These are phyloP conservation scores for Platyura marginata DNA, from an alignment of 1,140 invertebrate species.

Conservation along the genomic window DNA sequence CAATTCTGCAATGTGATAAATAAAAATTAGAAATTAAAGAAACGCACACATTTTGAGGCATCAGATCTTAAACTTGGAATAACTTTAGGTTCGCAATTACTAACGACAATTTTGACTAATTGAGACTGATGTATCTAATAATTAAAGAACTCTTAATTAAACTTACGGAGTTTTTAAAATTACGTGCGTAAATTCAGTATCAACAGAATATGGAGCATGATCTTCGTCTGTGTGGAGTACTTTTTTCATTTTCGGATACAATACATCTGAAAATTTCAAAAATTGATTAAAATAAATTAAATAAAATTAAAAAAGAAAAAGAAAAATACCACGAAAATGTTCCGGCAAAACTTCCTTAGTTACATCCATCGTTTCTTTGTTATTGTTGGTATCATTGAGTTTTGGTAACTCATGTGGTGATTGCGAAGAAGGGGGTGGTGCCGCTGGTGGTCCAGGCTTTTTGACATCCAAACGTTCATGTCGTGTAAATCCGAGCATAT, in stretches of 20 bases:
- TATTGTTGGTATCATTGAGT: conserved; percentile 3
- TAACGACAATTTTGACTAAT: no score
- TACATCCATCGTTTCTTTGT: background rate
- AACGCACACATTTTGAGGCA: no score
- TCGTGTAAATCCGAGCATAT: conserved; percentile 53
- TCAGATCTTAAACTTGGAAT: no score
- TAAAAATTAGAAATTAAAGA: no score
- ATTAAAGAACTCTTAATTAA: background rate
- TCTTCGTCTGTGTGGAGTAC: conserved; percentile 9
- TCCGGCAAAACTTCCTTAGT: conserved; percentile 18
- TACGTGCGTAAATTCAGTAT: conserved; percentile 25
- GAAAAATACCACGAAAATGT: conserved; percentile 15
- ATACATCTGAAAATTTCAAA: background rate
- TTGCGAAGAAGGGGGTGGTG: conserved; percentile 31
- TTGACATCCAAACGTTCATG: conserved; percentile 83
- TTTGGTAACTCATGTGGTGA: conserved; percentile 9
- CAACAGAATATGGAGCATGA: conserved; percentile 24
- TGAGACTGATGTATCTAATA: background rate
- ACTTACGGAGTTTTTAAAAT: conserved; percentile 24
- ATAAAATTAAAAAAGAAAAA: no score
- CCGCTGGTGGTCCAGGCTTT: conserved; percentile 72
- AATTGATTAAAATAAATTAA: no score
- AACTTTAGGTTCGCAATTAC: no score
- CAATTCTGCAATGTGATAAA: conserved; percentile 11
- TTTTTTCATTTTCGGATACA: background rate